These are phyloP conservation scores for Hemibates koningsi DNA, from an alignment of 2,113 vertebrate species.

Conservation along the genomic window DNA sequence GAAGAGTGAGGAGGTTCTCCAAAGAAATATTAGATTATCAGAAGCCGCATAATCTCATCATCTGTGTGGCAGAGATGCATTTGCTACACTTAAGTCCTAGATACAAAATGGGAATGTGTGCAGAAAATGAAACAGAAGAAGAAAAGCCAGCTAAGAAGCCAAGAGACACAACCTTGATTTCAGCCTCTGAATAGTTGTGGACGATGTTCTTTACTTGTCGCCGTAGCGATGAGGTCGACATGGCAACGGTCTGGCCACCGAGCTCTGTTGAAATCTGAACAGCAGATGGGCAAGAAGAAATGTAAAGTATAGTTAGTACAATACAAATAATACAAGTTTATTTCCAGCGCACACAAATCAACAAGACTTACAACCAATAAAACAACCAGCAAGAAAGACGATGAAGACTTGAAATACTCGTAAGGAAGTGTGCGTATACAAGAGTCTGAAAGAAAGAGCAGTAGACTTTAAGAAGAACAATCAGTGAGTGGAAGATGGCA, in stretches of 20 bases:
- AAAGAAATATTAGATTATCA: neutral
- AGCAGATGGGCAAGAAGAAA: neutral
- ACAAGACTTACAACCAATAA: neutral
- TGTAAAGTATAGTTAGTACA: slow-evolving; percentile 27
- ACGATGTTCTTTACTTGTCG: slow-evolving; percentile 92
- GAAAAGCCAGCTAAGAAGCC: neutral
- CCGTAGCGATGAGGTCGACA: slow-evolving; percentile 88
- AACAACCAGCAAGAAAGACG: neutral
- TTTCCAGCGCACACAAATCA: neutral
- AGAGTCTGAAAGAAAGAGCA: neutral
- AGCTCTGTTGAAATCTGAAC: slow-evolving; percentile 60
- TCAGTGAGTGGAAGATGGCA: neutral
- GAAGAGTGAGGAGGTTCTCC: neutral
- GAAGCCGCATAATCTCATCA: neutral
- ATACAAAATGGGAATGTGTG: neutral
- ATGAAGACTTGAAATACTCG: neutral
- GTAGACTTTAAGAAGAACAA: neutral
- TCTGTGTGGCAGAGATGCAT: neutral
- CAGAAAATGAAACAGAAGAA: neutral
- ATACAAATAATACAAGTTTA: neutral
- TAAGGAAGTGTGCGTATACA: neutral
- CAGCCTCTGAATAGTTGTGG: slow-evolving; percentile 91
- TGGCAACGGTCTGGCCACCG: slow-evolving; percentile 73
- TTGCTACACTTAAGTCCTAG: neutral
- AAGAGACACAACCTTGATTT: slow-evolving; percentile 82